These are phyloP conservation scores for Crocodylus rhombifer DNA, from an alignment of 2,797 vertebrate genomes.

Conservation along the genomic window DNA sequence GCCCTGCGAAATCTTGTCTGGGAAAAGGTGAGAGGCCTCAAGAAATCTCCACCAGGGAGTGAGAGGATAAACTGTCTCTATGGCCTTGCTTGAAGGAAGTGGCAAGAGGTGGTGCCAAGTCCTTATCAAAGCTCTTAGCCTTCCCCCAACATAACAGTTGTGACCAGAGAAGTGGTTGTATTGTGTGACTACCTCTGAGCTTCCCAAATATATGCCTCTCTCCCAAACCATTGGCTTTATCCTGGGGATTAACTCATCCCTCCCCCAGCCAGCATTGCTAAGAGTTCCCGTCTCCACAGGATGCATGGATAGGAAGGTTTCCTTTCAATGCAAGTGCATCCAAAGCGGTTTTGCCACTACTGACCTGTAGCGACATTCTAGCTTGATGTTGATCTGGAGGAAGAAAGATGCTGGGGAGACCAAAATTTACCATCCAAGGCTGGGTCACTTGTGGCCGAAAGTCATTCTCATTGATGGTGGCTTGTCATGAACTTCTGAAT, in stretches of 20 bases:
- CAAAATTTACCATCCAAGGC: background rate
- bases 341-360: fast-evolving
- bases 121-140: background rate
- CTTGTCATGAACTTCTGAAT: fast-evolving
- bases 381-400: background rate
- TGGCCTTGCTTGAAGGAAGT: background rate
- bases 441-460: background rate
- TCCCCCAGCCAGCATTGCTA: background rate
- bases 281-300: fast-evolving
- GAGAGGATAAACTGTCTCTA: fast-evolving
- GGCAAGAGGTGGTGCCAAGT: fast-evolving
- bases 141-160: background rate
- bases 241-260: fast-evolving
- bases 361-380: fast-evolving
- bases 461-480: fast-evolving
- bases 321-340: background rate
- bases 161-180: background rate
- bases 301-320: background rate
- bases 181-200: background rate
- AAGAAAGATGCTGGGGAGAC: background rate
- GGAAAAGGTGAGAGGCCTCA: conserved; percentile 85
- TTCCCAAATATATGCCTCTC: background rate
- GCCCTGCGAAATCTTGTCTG: conserved; percentile 88
- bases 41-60: background rate
- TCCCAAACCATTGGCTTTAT: background rate